Percentiles rank a stretch among this genome's conserved stretches.
Conservation (phyloP, 2,888 invertebrate species). For the Drosophila trichaetosa region DNA sequence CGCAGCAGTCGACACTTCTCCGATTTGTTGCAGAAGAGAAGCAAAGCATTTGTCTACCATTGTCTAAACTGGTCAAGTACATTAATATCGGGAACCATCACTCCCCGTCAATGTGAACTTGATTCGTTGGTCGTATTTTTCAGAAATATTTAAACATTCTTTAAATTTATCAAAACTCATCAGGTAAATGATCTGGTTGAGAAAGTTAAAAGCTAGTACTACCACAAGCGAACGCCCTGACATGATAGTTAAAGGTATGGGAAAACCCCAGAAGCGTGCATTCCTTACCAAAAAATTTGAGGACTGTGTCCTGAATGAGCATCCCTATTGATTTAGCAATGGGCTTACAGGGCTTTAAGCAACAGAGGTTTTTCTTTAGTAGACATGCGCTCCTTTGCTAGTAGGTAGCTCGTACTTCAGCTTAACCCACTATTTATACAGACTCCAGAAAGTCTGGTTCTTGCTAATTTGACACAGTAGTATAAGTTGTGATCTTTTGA, state of each 20-base stretch:
- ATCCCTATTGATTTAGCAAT: conserved; percentile 8
- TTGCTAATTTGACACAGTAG: conserved; percentile 93
- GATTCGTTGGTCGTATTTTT: conserved; percentile 30
- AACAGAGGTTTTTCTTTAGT: not conserved
- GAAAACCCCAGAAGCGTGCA: not conserved
- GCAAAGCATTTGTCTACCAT: conserved; percentile 78
- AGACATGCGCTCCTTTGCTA: conserved; percentile 1
- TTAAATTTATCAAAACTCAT: not conserved
- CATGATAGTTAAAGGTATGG: not conserved
- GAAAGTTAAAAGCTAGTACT: conserved; percentile 15
- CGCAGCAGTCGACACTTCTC: conserved; percentile 87
- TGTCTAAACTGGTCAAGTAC: conserved; percentile 94
- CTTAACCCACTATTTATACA: conserved; percentile 2
- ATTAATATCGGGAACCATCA: conserved; percentile 92
- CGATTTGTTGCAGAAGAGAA: conserved; percentile 89
- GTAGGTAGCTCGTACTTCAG: not conserved
- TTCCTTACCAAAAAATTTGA: conserved; percentile 13
- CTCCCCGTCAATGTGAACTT: conserved; percentile 84
- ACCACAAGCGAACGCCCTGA: conserved; percentile 10
- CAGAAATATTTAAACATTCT: not conserved
- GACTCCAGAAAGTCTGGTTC: conserved; percentile 87
- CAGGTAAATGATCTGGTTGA: conserved; percentile 10
- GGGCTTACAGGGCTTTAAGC: conserved; percentile 2
- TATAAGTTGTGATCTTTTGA: conserved; percentile 89
- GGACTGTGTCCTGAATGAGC: not conserved